phyloP scores from a whole-genome alignment of 2,113 vertebrate species.

The Podarcis muralis region DNA sequence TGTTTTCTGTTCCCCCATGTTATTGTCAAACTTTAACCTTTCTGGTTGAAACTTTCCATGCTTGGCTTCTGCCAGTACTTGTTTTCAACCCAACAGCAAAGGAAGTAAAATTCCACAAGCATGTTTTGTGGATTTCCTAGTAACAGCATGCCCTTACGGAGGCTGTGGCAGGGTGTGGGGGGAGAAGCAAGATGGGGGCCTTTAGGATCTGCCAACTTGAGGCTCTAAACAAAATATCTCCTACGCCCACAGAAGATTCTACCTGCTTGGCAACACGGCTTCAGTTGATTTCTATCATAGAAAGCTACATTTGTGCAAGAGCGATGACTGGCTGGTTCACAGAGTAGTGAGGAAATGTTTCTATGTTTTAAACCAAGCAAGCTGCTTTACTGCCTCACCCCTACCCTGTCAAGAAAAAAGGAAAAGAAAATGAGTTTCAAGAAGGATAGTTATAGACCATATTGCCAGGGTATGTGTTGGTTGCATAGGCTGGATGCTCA shows the following conservation, averaged over 20 bases:
- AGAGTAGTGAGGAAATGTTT: background rate
- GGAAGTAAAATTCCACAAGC: slow-evolving; percentile 24
- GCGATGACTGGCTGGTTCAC: background rate
- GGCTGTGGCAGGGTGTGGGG: background rate
- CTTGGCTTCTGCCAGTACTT: slow-evolving; percentile 1
- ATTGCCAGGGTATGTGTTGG: background rate
- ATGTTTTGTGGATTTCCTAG: slow-evolving; percentile 35
- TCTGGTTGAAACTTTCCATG: slow-evolving; percentile 21
- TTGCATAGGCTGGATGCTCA: background rate
- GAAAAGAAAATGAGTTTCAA: background rate
- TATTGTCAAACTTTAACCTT: slow-evolving; percentile 12
- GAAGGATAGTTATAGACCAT: background rate
- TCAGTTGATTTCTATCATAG: slow-evolving; percentile 8
- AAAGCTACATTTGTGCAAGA: background rate
- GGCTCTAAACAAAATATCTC: background rate
- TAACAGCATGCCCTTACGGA: background rate
- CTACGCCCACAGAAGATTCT: background rate
- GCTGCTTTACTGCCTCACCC: background rate
- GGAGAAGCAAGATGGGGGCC: background rate
- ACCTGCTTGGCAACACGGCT: background rate
- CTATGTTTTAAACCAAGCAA: slow-evolving; percentile 11
- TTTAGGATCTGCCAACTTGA: background rate
- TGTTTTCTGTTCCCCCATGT: background rate
- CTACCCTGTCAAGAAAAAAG: background rate
- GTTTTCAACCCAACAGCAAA: slow-evolving; percentile 1